phyloP scores from a whole-genome alignment of 2,797 vertebrate species.

The Trematomus bernacchii region DNA sequence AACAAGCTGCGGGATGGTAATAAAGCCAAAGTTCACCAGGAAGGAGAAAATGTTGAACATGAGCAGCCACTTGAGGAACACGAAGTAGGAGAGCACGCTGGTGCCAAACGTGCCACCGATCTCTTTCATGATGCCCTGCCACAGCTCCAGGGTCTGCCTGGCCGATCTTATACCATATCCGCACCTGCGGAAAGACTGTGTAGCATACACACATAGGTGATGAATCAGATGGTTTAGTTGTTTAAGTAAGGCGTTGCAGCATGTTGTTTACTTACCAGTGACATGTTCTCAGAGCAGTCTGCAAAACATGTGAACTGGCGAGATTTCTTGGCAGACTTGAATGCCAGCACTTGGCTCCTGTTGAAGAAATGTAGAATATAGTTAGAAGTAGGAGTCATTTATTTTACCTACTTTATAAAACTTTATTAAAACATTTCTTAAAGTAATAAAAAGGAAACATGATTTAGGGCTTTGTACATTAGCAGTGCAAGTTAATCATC shows the following conservation, averaged over 20 bases:
- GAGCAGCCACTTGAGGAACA: constrained; percentile 94
- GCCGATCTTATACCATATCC: constrained; percentile 76
- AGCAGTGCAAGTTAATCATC: no score
- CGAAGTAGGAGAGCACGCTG: constrained; percentile 94
- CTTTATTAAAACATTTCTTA: no score
- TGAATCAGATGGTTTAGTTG: not conserved
- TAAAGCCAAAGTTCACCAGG: constrained; percentile 94
- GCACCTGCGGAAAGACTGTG: constrained; percentile 85
- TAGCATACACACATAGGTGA: not conserved
- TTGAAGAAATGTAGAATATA: constrained; percentile 22
- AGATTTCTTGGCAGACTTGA: constrained; percentile 70
- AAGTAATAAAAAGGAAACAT: no score
- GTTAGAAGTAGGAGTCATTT: no score
- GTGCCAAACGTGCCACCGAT: constrained; percentile 94
- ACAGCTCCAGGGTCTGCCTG: constrained; percentile 79
- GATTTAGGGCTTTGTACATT: no score
- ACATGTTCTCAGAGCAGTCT: constrained; percentile 82
- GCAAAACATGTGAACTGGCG: constrained; percentile 70
- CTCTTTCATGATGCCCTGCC: constrained; percentile 91
- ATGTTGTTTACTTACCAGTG: constrained; percentile 83
- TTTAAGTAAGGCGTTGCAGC: not conserved
- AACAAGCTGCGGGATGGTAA: constrained; percentile 91
- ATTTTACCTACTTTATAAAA: no score
- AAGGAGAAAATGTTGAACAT: constrained; percentile 94
- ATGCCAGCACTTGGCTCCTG: constrained; percentile 88